Evolutionary conservation across 2,113 vertebrate species (phyloP), one percentile per base, ranked within the genome.

Genomic region (Ictalurus punctatus): DNA sequence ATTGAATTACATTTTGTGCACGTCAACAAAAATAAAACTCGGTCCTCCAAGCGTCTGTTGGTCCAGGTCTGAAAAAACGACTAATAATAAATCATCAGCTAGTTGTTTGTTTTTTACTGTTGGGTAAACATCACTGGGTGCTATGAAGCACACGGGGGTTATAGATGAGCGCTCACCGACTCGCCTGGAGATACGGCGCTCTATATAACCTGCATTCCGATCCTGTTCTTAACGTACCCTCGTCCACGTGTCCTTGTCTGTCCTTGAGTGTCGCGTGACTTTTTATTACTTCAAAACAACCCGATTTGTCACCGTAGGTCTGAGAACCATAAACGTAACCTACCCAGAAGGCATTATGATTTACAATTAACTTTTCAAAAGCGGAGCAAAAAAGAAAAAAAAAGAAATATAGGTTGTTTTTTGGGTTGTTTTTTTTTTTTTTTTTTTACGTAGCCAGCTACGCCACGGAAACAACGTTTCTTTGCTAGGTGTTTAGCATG

Each of bases 311-410:
- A 37, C 54, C 23, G n/a, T 19, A 58, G 54, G 16, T 61, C 30
- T 19, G 30, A 61, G 81, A 61, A 40, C 61, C n/a, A 1, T 56
- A 9, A 81, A 83, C n/a, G 2, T 56, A 9, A 81, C 78, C 52
- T 56, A 30, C 78, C 78, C 34, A 37, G 81, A 40, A 59, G 81
- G 56, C 27, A 40, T 10, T 81, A 34, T 1, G 52, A 21, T 81
- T 56, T 81, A 81, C 52, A 81, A 56, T 58, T 34, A 82, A 82
- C n/a, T 59, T 82, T 19, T 79, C 25, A n/a, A 56, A 48, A 81
- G 27, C 6, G 7, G 78, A 6, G 30, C 30, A 25, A 10, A 44
- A 23, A n/a, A 17, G 3, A 37, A 40, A 17, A 25, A 2, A 52
- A 48, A 52, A 52, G 9, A 52, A 52, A 52, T 10, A 52, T 9